Evolutionary conservation across 1,140 invertebrate species (phyloP).

Genomic region (Pseudomyrmex flavicornis): DNA sequence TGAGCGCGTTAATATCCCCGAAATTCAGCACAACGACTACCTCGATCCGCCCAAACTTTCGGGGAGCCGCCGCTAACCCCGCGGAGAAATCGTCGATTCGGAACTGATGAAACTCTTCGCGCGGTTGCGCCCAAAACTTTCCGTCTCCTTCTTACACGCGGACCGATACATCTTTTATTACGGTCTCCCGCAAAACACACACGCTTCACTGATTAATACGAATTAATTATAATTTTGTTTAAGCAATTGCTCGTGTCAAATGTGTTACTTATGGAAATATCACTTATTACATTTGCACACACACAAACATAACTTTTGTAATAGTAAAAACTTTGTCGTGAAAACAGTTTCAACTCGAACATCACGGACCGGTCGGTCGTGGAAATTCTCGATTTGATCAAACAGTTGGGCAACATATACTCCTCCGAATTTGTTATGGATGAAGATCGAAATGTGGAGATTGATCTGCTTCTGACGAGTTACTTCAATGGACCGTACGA

Average conservation of each 20-base stretch:
- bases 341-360: conserved; percentile 51
- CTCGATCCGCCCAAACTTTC: conserved; percentile 41
- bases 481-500: conserved; percentile 52
- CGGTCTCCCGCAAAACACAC: background rate
- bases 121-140: conserved; percentile 16
- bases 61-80: conserved; percentile 1
- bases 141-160: background rate
- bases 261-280: background rate
- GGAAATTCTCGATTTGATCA: conserved; percentile 53
- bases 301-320: no score
- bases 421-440: background rate
- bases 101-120: conserved; percentile 35
- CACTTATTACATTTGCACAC: no score
- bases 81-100: conserved; percentile 33
- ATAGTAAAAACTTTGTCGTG: background rate
- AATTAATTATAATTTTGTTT: background rate
- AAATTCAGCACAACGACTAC: conserved; percentile 35
- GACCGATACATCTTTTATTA: conserved; percentile 22
- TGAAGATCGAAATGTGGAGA: background rate
- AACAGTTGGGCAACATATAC: conserved; percentile 66
- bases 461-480: conserved; percentile 57
- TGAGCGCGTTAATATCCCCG: conserved; percentile 41
- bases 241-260: background rate
- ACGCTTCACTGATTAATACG: background rate
- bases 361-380: conserved; percentile 33